Base-by-base conservation (phyloP, 1,140 invertebrate genomes). In the Helicoverpa zea region DNA sequence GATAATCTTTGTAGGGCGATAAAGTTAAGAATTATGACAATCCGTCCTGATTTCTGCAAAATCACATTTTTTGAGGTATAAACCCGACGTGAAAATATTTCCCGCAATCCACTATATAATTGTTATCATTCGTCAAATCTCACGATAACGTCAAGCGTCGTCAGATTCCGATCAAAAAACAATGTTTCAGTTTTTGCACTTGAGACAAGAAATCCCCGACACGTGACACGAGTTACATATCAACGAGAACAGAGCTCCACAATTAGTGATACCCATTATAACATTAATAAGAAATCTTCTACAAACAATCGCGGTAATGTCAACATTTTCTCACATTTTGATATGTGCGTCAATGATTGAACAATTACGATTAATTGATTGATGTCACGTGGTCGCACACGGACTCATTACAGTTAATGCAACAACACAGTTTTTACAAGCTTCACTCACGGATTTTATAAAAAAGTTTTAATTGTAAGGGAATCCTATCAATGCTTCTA, bases 151-250 rank as follows among this genome's bases (percentile, higher is more conserved):
- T 61, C 58, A 23, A 12, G 12, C 18, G 12, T 18, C n/a, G 29
- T 64, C 10, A 43, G 63, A 47, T 64, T 61, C 14, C 29, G 14
- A 64, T 64, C 35, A 64, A 16, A 16, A 64, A n/a, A 64, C 30
- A n/a, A 43, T 64, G 9, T 35, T 16, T 43, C 14, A 43, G 11
- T 43, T 64, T 47, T 64, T 64, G 23, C 63, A 64, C 63, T 64
- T 16, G 63, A 64, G 0, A 43, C 14, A 64, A 13, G n/a, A n/a
- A 64, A 64, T 35, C 4, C 4, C n/a, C 12, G 14, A 64, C 63
- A 64, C 63, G 63, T 47, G 63, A 64, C 11, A 43, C 29, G 9
- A 43, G n/a, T 35, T 16, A 16, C 3, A 13, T 18, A 30, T 30
- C 12, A 13, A 4, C 11, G 23, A 0, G 4, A 64, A 47, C 14